These are phyloP conservation scores for Tamandua tetradactyla DNA, from an alignment of 2,797 vertebrate species.

Conservation along the genomic window DNA sequence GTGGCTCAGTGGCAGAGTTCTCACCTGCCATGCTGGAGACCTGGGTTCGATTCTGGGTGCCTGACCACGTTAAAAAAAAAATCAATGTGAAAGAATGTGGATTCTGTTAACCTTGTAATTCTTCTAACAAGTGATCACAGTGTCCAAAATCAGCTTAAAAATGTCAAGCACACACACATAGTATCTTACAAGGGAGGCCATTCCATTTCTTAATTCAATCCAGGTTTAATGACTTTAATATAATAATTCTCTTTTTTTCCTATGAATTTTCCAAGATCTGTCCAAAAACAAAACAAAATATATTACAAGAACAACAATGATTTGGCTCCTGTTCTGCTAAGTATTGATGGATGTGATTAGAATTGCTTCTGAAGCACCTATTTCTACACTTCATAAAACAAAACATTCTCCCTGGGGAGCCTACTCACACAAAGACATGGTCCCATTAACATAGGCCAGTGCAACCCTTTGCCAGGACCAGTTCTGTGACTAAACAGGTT, in stretches of 20 bases:
- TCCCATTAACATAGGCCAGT: not conserved
- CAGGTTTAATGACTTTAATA: constrained; percentile 19
- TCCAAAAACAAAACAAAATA: not conserved
- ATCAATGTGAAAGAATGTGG: not conserved
- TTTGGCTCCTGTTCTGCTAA: not conserved
- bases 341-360: not conserved
- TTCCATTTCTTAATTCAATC: constrained; percentile 29
- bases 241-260: not conserved
- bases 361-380: not conserved
- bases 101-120: not conserved
- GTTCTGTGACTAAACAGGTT: not conserved
- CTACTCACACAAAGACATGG: not conserved
- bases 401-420: not conserved
- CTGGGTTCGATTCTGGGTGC: no score
- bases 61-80: no score
- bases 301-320: not conserved
- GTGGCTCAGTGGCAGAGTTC: no score
- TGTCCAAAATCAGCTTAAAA: not conserved
- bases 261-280: not conserved
- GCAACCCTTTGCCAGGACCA: not conserved
- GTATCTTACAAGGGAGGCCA: not conserved
- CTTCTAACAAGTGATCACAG: not conserved
- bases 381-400: not conserved
- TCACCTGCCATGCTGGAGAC: no score
- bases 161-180: not conserved